Evolutionary conservation across 2,888 invertebrate genomes (phyloP).

Genomic region (Diaphora mendica): DNA sequence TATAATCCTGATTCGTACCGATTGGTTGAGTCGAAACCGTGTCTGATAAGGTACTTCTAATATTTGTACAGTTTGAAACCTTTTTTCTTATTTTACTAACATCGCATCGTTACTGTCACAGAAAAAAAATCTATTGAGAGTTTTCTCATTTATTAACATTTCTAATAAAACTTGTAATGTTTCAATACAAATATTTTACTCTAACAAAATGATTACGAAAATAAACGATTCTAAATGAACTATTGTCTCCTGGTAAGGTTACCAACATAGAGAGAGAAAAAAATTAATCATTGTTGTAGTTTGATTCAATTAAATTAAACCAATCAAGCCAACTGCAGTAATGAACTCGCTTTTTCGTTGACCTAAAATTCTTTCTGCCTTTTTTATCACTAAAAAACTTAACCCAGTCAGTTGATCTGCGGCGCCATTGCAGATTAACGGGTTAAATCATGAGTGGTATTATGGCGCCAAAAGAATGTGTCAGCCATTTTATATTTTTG

Average conservation of each 20-base stretch:
- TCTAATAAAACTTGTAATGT: too few relatives aligned
- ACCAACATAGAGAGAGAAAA: background rate
- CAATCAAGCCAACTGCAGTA: background rate
- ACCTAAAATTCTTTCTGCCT: constrained; percentile 27
- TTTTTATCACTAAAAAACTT: constrained; percentile 30
- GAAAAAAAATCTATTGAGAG: too few relatives aligned
- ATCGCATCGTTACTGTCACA: too few relatives aligned
- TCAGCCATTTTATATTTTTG: constrained; percentile 33
- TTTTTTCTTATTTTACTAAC: too few relatives aligned
- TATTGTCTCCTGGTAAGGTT: background rate
- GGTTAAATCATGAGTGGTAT: constrained; percentile 27
- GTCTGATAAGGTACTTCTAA: too few relatives aligned
- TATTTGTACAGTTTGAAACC: too few relatives aligned
- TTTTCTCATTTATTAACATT: too few relatives aligned
- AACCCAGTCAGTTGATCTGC: constrained; percentile 15
- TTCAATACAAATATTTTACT: background rate
- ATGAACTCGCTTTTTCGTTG: constrained; percentile 32
- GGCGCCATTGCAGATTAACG: constrained; percentile 43
- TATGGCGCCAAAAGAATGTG: constrained; percentile 43
- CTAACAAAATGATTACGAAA: background rate
- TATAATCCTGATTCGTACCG: too few relatives aligned
- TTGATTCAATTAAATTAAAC: background rate
- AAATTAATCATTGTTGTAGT: background rate
- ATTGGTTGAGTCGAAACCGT: too few relatives aligned
- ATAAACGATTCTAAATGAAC: background rate